Base-by-base conservation (phyloP, 2,888 invertebrate species). In the Polyommatus icarus region DNA sequence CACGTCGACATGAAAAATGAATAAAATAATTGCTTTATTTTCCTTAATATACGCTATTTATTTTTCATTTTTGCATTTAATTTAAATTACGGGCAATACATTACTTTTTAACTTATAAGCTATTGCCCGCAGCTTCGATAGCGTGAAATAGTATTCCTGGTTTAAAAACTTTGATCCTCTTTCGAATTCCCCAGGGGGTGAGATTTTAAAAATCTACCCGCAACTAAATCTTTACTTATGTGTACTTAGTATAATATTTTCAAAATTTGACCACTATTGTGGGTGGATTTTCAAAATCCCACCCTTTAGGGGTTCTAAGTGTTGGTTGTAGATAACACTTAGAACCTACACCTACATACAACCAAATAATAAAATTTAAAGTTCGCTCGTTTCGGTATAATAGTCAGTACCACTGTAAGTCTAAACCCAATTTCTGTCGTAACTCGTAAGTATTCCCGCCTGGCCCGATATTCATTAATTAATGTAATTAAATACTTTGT, bases 351-450 rank as follows among this genome's bases (percentile, higher is more conserved):
- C 5, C 18, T 18, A 20, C n/a, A n/a, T n/a, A n/a, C n/a, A n/a
- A n/a, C n/a, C n/a, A n/a, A n/a, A n/a, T n/a, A n/a, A n/a, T n/a
- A n/a, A n/a, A n/a, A n/a, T n/a, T n/a, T n/a, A 10, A 24, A 61
- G 3, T 40, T 29, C 46, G 78, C 76, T 78, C 78, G 54, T 40
- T n/a, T 59, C 78, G 71, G 81, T 82, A 80, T 80, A 50, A 80
- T 24, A 72, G 67, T 18, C 15, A 24, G 40, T 76, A 73, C 78
- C 78, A 79, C 61, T 78, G 79, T 80, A 80, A 81, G 77, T 79
- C 79, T 80, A 78, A 80, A 81, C 80, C 80, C 77, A 80, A 81
- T 81, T 82, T 80, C 79, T 80, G 79, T 82, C 29, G 18, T 24
- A 54, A 75, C 54, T 75, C 29, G 18, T 24, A 54, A 75, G 75